A percentile compares a stretch with the other conserved stretches of the same genome.
phyloP scores from a whole-genome alignment of 2,797 vertebrate species.

The Falco novaeseelandiae region DNA sequence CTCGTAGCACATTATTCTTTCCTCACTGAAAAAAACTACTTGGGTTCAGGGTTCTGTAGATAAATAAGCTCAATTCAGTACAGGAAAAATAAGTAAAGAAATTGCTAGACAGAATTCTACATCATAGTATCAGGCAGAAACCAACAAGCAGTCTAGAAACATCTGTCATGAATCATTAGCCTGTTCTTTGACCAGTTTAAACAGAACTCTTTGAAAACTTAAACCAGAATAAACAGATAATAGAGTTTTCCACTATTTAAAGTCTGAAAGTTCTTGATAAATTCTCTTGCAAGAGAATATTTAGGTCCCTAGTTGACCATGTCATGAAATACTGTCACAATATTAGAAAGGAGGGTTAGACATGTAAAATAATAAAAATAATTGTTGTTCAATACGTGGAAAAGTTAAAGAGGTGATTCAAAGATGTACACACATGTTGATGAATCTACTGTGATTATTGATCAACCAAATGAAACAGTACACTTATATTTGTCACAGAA shows the following conservation, averaged over 20 bases:
- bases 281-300: not conserved
- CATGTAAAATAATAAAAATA: not conserved
- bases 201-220: not conserved
- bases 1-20: not conserved
- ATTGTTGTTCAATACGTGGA: not conserved
- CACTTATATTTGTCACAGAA: not conserved
- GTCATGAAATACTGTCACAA: not conserved
- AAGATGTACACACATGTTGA: not conserved
- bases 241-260: not conserved
- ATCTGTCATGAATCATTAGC: not conserved
- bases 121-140: not conserved
- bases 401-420: not conserved
- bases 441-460: not conserved
- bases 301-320: not conserved
- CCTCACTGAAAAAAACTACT: not conserved
- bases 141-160: not conserved
- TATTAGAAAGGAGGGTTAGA: not conserved
- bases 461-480: not conserved
- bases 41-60: not conserved
- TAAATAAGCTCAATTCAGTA: not conserved
- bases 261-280: not conserved
- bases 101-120: not conserved
- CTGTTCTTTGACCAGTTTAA: not conserved
- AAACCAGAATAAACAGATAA: not conserved
- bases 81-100: not conserved